phyloP scores from a whole-genome alignment of 2,888 invertebrate species.

The Marronus borbonicus region DNA sequence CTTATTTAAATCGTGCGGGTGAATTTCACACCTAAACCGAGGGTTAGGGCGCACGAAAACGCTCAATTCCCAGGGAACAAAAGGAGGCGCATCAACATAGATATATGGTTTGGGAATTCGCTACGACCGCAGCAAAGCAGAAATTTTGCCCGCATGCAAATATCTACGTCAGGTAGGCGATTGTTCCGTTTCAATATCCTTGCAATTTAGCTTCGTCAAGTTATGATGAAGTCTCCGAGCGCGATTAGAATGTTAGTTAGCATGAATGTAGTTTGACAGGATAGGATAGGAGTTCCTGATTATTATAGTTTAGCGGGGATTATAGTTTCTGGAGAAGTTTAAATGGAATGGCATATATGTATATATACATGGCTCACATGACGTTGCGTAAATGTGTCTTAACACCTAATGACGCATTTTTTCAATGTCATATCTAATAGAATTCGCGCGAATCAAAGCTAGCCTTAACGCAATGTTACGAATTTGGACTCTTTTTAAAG shows the following conservation, averaged over 20 bases:
- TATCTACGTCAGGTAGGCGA: constrained; percentile 14
- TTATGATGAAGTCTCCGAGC: background rate
- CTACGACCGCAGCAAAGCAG: constrained; percentile 8
- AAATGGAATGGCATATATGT: no score
- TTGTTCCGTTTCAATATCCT: constrained; percentile 40
- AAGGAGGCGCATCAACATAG: constrained; percentile 1
- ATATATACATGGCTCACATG: no score
- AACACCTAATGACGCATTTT: no score
- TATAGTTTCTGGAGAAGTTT: no score
- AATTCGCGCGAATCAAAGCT: no score
- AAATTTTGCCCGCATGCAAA: constrained; percentile 38
- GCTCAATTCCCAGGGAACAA: background rate
- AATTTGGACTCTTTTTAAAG: no score
- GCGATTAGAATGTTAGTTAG: background rate
- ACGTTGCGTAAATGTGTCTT: no score
- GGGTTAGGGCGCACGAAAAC: background rate
- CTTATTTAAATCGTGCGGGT: constrained; percentile 39
- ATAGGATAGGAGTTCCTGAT: no score
- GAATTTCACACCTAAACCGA: constrained; percentile 25
- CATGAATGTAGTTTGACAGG: no score
- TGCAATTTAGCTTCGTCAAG: constrained; percentile 20
- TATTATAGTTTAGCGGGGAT: no score
- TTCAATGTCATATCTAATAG: no score
- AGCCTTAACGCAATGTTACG: no score
- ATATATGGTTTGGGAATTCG: constrained; percentile 31